Evolutionary conservation across 2,113 vertebrate genomes (phyloP).

Genomic region (Strix aluco): DNA sequence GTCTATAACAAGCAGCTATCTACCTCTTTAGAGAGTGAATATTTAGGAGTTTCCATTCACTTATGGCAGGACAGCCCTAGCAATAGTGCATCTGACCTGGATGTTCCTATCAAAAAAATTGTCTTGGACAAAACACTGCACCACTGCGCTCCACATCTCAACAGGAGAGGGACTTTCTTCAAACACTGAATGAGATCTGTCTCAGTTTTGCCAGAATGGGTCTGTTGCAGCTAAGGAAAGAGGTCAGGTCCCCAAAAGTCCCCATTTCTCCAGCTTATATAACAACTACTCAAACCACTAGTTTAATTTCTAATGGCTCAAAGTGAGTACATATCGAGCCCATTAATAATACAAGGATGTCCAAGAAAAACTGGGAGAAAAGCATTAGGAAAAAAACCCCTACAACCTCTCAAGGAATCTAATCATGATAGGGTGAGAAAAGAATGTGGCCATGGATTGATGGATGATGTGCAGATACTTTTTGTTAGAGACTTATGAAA

Average conservation of each 20-base stretch:
- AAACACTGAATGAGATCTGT: neutral
- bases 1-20: neutral
- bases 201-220: neutral
- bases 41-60: neutral
- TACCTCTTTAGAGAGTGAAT: neutral
- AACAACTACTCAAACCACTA: neutral
- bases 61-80: neutral
- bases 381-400: neutral
- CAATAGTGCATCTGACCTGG: neutral
- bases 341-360: conserved; percentile 10
- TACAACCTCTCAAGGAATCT: conserved; percentile 44
- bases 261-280: neutral
- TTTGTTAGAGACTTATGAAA: conserved; percentile 55
- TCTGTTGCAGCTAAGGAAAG: neutral
- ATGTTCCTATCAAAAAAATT: neutral
- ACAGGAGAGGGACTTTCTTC: neutral
- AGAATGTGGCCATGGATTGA: conserved; percentile 51
- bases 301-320: neutral
- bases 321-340: neutral
- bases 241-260: neutral
- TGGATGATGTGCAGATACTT: conserved; percentile 61
- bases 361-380: conserved; percentile 50
- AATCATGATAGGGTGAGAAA: conserved; percentile 63
- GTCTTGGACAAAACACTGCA: neutral
- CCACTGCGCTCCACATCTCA: neutral